Conservation (phyloP, 1,140 invertebrate species). For the Ericerus pela region DNA sequence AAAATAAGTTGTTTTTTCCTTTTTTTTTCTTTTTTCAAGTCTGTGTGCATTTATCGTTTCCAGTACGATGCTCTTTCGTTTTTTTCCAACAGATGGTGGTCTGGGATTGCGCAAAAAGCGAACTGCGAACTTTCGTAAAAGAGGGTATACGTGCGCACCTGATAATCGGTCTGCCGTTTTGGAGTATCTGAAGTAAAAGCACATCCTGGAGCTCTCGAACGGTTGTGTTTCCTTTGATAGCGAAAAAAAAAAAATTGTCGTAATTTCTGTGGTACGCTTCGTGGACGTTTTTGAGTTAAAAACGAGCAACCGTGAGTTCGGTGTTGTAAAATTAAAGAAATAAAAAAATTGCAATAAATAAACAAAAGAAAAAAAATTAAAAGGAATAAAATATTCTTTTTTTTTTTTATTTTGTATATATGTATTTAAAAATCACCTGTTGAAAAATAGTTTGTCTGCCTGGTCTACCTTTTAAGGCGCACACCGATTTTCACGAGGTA, state of each 20-base stretch:
- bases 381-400: too few species aligned
- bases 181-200: slow-evolving; percentile 11
- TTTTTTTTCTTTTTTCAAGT: too few species aligned
- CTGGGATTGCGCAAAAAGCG: slow-evolving; percentile 8
- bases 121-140: neutral
- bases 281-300: neutral
- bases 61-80: slow-evolving; percentile 7
- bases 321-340: too few species aligned
- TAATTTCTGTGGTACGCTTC: slow-evolving; percentile 1
- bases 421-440: slow-evolving; percentile 5
- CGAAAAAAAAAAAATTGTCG: slow-evolving; percentile 4
- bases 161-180: slow-evolving; percentile 10
- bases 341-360: too few species aligned
- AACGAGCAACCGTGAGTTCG: neutral
- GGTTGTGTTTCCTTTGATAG: neutral
- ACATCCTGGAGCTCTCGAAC: slow-evolving; percentile 8
- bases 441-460: slow-evolving; percentile 9
- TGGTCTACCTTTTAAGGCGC: neutral
- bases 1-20: too few species aligned
- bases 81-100: neutral
- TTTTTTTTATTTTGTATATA: neutral
- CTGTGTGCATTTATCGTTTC: slow-evolving; percentile 6
- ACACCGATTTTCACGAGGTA: too few species aligned
- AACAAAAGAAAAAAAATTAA: too few species aligned
- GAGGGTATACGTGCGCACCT: slow-evolving; percentile 8